These are phyloP conservation scores for Eulemur albifrons DNA, from an alignment of 2,797 vertebrate genomes.

Conservation along the genomic window DNA sequence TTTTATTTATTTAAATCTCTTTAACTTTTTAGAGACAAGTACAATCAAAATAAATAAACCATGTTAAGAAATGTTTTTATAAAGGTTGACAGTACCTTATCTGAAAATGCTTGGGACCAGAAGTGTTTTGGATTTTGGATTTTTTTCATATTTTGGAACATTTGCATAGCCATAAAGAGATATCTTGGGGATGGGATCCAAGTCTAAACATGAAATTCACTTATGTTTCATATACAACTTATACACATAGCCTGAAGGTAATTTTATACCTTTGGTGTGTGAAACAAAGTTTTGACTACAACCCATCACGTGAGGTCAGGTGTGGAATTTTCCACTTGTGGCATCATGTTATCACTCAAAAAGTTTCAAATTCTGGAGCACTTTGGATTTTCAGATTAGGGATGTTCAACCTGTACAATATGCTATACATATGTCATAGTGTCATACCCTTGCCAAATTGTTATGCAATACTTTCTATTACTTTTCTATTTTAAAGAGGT, in stretches of 20 bases:
- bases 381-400: background rate
- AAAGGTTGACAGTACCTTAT: background rate
- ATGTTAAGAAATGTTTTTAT: slow-evolving; percentile 26
- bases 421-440: background rate
- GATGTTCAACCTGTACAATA: background rate
- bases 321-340: background rate
- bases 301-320: background rate
- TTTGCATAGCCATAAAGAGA: background rate
- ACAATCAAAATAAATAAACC: slow-evolving; percentile 35
- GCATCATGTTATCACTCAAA: background rate
- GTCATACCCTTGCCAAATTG: background rate
- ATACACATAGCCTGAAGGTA: background rate
- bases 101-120: background rate
- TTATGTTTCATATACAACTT: background rate
- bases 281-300: background rate
- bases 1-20: background rate
- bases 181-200: background rate
- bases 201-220: background rate
- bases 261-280: background rate
- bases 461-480: background rate
- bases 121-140: background rate
- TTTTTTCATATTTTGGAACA: background rate
- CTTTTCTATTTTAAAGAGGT: slow-evolving; percentile 40
- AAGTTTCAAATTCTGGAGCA: background rate
- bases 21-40: background rate